These are phyloP conservation scores for Cebus imitator DNA, from an alignment of 2,113 vertebrate genomes.

Conservation along the genomic window DNA sequence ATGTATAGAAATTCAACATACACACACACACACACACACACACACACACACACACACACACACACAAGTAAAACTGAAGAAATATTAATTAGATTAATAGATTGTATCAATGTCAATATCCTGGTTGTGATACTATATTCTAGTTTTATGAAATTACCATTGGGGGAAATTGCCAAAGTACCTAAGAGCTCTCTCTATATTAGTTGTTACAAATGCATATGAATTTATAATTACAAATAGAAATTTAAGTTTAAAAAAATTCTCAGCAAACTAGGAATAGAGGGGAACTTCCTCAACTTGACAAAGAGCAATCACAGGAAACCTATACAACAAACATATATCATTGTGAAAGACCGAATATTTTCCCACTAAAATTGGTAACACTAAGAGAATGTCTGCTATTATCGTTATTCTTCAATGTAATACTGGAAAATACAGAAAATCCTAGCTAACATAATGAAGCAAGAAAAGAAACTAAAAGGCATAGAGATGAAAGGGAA, in stretches of 20 bases:
- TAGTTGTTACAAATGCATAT: neutral
- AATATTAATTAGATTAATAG: neutral
- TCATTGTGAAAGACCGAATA: neutral
- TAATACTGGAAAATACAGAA: slow-evolving; percentile 2
- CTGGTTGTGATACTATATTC: neutral
- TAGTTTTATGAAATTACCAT: neutral
- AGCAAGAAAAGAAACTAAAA: slow-evolving; percentile 1
- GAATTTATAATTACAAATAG: neutral
- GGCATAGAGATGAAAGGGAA: neutral
- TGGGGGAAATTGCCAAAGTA: neutral
- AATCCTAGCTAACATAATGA: neutral
- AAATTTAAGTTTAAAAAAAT: neutral
- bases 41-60: neutral
- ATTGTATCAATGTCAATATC: slow-evolving; percentile 6
- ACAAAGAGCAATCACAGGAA: neutral
- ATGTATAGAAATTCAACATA: neutral
- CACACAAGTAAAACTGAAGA: neutral
- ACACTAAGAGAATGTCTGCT: neutral
- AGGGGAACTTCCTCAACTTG: neutral
- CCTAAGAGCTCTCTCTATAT: neutral
- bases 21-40: neutral
- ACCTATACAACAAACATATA: neutral
- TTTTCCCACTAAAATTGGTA: neutral
- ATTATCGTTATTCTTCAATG: neutral
- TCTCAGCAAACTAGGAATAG: neutral